These are phyloP conservation scores for Etheostoma cragini DNA, from an alignment of 2,113 vertebrate species.

Conservation along the genomic window DNA sequence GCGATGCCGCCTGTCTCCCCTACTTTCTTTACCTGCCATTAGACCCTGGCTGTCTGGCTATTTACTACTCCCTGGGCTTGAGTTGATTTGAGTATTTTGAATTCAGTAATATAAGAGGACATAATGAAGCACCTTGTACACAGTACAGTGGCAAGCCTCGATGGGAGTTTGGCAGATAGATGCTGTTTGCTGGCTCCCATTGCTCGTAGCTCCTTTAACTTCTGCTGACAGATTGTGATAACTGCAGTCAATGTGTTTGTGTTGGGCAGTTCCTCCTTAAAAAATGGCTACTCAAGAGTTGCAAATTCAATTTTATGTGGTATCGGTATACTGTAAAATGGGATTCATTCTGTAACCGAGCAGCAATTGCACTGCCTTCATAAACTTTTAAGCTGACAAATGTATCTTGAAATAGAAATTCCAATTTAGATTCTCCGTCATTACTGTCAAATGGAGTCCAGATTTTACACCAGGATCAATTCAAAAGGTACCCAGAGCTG, in stretches of 20 bases:
- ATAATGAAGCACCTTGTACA: slow-evolving; percentile 62
- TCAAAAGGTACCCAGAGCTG: not conserved
- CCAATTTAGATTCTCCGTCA: slow-evolving; percentile 1
- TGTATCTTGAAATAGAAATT: not conserved
- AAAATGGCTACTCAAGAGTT: slow-evolving; percentile 7
- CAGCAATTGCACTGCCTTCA: not conserved
- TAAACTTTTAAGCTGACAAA: not conserved
- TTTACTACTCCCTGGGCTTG: slow-evolving; percentile 67
- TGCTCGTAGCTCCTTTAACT: slow-evolving; percentile 45
- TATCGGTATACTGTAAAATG: not conserved
- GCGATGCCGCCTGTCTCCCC: slow-evolving; percentile 59
- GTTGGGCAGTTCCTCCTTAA: slow-evolving; percentile 16
- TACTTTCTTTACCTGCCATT: slow-evolving; percentile 68
- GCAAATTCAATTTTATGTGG: not conserved
- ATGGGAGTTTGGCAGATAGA: slow-evolving; percentile 59
- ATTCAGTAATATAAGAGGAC: slow-evolving; percentile 68
- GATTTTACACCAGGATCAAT: slow-evolving; percentile 10
- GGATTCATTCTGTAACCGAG: not conserved
- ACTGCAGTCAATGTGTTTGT: slow-evolving; percentile 26
- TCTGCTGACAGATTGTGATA: slow-evolving; percentile 53
- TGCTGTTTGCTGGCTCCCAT: slow-evolving; percentile 45
- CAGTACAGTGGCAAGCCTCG: slow-evolving; percentile 46
- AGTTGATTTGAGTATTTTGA: slow-evolving; percentile 70
- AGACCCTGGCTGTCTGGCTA: slow-evolving; percentile 63
- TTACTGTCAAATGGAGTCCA: slow-evolving; percentile 12